Percentiles rank a stretch among this genome's conserved stretches.
Conservation (phyloP, 2,797 vertebrate species). For the Megaceryle alcyon region DNA sequence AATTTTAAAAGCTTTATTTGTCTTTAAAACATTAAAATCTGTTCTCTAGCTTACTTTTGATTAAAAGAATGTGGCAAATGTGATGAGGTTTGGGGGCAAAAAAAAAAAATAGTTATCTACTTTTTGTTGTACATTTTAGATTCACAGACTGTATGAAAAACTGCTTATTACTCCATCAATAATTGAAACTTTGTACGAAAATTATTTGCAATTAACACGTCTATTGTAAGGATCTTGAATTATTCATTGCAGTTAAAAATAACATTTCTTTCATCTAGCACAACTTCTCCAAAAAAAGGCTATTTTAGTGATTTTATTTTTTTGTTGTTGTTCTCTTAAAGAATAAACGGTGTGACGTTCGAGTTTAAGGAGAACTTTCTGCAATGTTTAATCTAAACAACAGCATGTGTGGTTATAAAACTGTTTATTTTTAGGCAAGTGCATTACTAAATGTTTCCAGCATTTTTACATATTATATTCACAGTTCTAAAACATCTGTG, state of each 20-base stretch:
- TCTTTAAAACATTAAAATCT: slow-evolving; percentile 76
- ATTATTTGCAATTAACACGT: slow-evolving; percentile 71
- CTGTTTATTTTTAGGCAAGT: slow-evolving; percentile 82
- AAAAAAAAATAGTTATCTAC: not conserved
- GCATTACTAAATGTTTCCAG: slow-evolving; percentile 79
- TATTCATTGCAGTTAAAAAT: slow-evolving; percentile 68
- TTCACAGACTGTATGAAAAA: slow-evolving; percentile 33
- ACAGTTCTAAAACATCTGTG: slow-evolving; percentile 76
- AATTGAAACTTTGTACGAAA: slow-evolving; percentile 71
- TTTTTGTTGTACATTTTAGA: slow-evolving; percentile 50
- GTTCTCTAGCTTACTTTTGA: slow-evolving; percentile 69
- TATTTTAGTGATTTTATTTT: slow-evolving; percentile 25
- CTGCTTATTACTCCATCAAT: slow-evolving; percentile 70
- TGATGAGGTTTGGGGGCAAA: not conserved
- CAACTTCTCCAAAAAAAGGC: slow-evolving; percentile 34
- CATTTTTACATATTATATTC: slow-evolving; percentile 77
- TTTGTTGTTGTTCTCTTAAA: slow-evolving; percentile 51
- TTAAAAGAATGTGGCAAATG: slow-evolving; percentile 63
- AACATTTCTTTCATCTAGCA: slow-evolving; percentile 53
- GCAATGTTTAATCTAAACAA: slow-evolving; percentile 74
- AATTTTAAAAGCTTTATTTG: slow-evolving; percentile 85
- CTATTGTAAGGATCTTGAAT: slow-evolving; percentile 65
- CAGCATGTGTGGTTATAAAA: slow-evolving; percentile 74
- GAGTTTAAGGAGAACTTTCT: slow-evolving; percentile 76
- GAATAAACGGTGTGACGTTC: slow-evolving; percentile 64